These are phyloP conservation scores for Gari tellinella DNA, from an alignment of 2,888 invertebrate genomes.

Conservation along the genomic window DNA sequence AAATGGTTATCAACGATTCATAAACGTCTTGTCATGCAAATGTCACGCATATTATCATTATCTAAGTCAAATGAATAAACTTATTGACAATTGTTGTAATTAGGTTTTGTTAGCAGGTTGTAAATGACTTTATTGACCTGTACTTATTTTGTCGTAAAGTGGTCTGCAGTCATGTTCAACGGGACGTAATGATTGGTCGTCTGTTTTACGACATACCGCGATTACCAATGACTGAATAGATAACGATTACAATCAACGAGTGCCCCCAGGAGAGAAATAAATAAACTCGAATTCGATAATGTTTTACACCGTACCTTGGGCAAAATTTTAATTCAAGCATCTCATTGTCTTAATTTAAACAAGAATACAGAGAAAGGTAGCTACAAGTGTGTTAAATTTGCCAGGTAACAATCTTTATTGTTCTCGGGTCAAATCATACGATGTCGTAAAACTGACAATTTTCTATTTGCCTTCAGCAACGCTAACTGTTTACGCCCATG, in stretches of 20 bases:
- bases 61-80: too few relatives aligned
- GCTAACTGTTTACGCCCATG: conserved; percentile 24
- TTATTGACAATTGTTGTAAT: too few relatives aligned
- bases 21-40: too few relatives aligned
- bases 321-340: conserved; percentile 23
- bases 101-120: too few relatives aligned
- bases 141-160: too few relatives aligned
- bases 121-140: too few relatives aligned
- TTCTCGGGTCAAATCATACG: conserved; percentile 14
- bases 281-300: conserved; percentile 8
- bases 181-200: not conserved
- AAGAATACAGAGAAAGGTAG: conserved; percentile 11
- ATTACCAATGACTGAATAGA: conserved; percentile 5
- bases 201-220: conserved; percentile 6
- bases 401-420: conserved; percentile 14
- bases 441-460: conserved; percentile 45
- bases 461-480: conserved; percentile 42
- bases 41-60: too few relatives aligned
- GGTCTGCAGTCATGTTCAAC: too few relatives aligned
- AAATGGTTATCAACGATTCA: too few relatives aligned
- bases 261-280: conserved; percentile 5
- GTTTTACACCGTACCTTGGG: conserved; percentile 6
- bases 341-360: not conserved
- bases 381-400: conserved; percentile 14
- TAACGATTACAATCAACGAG: conserved; percentile 1